Base-by-base conservation (phyloP, 2,797 vertebrate genomes). In the Acridotheres tristis region DNA sequence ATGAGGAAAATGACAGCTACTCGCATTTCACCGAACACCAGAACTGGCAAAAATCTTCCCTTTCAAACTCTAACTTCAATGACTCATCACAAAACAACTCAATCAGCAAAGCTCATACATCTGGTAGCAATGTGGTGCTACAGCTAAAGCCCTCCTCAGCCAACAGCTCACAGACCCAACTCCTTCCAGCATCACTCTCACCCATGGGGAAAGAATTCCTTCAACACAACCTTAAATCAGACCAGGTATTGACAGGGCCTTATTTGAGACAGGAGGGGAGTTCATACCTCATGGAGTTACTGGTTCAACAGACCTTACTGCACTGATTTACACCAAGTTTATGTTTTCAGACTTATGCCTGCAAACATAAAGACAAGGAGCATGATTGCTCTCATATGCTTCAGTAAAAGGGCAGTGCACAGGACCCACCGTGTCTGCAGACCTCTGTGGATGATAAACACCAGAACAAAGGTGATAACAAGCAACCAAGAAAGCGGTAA, bases 81-180 rank as follows among this genome's bases (percentile, higher is more conserved):
- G 93, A 96, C 47, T 95, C 94, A 96, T 90, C 94, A 93, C 88
- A 67, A 86, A 95, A 94, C 94, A 96, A 96, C 95, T 97, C 94
- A 81, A 95, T 96, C 85, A 93, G 93, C 83, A 91, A 84, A 92
- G 55, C 94, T 86, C 76, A 71, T 23, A 88, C 94, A 96, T 96
- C 91, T 97, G 95, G 96, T 73, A 88, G 93, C 92, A 95, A 95
- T 79, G 91, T 74, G 88, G 63, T 59, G 79, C 45, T 88, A 54
- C 67, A 86, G 87, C 9, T 11, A 61, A 55, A 91, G 69, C 29
- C 51, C 62, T 91, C 63, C 82, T 80, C 79, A 94, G 88, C 79
- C 89, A 96, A 79, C 34, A 59, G 79, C 66, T 89, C 55, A 88
- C 36, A 90, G 83, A 71, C 53, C 30, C 47, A 82, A 26, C 32